Conservation (phyloP, 2,113 vertebrate species). For the Antennarius striatus region DNA sequence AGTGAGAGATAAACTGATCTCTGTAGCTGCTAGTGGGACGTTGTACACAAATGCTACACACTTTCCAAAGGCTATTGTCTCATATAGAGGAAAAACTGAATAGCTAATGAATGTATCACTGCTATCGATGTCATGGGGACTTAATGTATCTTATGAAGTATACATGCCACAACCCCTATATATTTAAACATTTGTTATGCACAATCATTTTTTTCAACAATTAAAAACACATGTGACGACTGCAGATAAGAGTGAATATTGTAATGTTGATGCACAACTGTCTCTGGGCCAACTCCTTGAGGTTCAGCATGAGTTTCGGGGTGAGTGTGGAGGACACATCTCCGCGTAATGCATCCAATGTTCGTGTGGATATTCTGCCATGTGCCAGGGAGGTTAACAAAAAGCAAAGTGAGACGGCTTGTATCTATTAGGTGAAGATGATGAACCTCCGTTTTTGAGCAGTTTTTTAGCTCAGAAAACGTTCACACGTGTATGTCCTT, state of each 20-base stretch:
- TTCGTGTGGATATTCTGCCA: slow-evolving; percentile 10
- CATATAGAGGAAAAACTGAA: slow-evolving; percentile 3
- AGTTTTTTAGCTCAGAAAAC: slow-evolving; percentile 46
- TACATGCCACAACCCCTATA: background rate
- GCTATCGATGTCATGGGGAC: background rate
- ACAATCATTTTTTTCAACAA: slow-evolving; percentile 12
- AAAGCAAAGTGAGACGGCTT: slow-evolving; percentile 39
- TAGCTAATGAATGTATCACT: slow-evolving; percentile 4
- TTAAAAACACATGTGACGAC: slow-evolving; percentile 15
- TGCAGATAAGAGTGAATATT: background rate
- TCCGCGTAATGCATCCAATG: background rate
- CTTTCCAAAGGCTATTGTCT: slow-evolving; percentile 25
- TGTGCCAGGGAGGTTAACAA: slow-evolving; percentile 14
- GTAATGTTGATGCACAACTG: background rate
- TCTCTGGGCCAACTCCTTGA: slow-evolving; percentile 1
- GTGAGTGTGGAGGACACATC: slow-evolving; percentile 1
- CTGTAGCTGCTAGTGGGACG: too few species aligned
- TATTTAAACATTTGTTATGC: slow-evolving; percentile 29
- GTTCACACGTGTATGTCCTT: slow-evolving; percentile 55
- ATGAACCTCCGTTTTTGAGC: slow-evolving; percentile 34
- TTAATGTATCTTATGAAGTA: slow-evolving; percentile 4
- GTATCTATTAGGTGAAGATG: slow-evolving; percentile 49
- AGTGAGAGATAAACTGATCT: too few species aligned
- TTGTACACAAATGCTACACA: background rate
- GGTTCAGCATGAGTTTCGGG: background rate